Evolutionary conservation across 1,140 invertebrate genomes (phyloP).

Genomic region (Cydia strobilella): DNA sequence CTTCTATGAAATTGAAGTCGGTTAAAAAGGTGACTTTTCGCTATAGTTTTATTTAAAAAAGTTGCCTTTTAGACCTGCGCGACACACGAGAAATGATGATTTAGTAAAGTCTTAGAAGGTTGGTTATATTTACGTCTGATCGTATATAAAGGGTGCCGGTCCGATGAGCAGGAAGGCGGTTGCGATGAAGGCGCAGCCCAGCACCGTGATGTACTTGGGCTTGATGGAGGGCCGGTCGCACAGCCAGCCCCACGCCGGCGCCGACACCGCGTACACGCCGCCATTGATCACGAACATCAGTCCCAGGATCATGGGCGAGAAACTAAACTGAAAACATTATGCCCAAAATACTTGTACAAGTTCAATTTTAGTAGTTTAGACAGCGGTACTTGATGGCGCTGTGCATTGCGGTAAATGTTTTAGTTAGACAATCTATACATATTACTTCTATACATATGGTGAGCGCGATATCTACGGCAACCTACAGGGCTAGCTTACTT

Average conservation of each 20-base stretch:
- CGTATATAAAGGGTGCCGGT: constrained; percentile 86
- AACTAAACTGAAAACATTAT: constrained; percentile 76
- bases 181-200: constrained; percentile 84
- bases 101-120: not conserved
- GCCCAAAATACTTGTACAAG: not conserved
- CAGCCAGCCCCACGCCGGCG: constrained; percentile 90
- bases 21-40: too few relatives aligned
- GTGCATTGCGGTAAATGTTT: too few relatives aligned
- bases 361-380: too few relatives aligned
- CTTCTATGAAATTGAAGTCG: too few relatives aligned
- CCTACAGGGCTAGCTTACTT: too few relatives aligned
- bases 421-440: too few relatives aligned
- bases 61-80: too few relatives aligned
- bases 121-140: constrained; percentile 78
- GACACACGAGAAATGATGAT: too few relatives aligned
- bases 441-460: too few relatives aligned
- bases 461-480: too few relatives aligned
- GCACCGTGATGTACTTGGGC: constrained; percentile 85
- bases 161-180: constrained; percentile 87
- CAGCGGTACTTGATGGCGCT: too few relatives aligned
- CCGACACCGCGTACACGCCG: constrained; percentile 89
- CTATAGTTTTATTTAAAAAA: too few relatives aligned
- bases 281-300: constrained; percentile 94
- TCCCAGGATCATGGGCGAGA: constrained; percentile 88
- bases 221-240: constrained; percentile 84